Evolutionary conservation across 2,888 invertebrate genomes (phyloP).

Genomic region (Macaria liturata): DNA sequence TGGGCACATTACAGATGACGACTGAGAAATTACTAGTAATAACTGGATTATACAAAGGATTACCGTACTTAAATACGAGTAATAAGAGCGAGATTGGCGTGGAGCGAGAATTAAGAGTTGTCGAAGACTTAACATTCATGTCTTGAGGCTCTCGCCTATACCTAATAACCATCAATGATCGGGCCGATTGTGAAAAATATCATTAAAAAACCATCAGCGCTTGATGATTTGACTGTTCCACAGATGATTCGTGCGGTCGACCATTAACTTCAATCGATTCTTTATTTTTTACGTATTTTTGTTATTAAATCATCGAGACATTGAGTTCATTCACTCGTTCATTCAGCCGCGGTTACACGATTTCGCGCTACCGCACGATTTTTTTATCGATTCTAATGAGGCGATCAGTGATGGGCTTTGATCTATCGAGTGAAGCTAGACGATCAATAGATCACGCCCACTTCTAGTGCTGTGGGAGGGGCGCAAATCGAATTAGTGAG

Average conservation of each 20-base stretch:
- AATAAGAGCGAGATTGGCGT: constrained; percentile 47
- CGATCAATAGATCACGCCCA: constrained; percentile 77
- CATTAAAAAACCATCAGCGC: constrained; percentile 84
- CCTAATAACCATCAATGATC: constrained; percentile 82
- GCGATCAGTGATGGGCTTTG: constrained; percentile 10
- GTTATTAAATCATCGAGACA: constrained; percentile 76
- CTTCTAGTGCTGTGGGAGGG: constrained; percentile 69
- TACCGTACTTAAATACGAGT: constrained; percentile 35
- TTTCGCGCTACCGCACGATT: constrained; percentile 42
- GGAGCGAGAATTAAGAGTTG: constrained; percentile 39
- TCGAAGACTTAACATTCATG: constrained; percentile 57
- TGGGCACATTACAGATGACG: constrained; percentile 28
- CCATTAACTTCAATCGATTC: constrained; percentile 81
- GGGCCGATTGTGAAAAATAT: constrained; percentile 83
- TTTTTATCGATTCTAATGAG: constrained; percentile 9
- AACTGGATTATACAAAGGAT: constrained; percentile 38
- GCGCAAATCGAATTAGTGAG: constrained; percentile 80
- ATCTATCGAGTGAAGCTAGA: constrained; percentile 52
- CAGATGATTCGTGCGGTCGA: constrained; percentile 65
- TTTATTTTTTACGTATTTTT: constrained; percentile 57
- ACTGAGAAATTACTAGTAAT: constrained; percentile 46
- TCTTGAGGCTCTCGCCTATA: constrained; percentile 74
- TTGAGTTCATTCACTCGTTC: constrained; percentile 47
- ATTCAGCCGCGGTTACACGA: constrained; percentile 48
- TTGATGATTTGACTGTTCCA: constrained; percentile 75